These are phyloP conservation scores for Clavelina lepadiformis DNA, from an alignment of 23 tunicate genomes.

Conservation along the genomic window DNA sequence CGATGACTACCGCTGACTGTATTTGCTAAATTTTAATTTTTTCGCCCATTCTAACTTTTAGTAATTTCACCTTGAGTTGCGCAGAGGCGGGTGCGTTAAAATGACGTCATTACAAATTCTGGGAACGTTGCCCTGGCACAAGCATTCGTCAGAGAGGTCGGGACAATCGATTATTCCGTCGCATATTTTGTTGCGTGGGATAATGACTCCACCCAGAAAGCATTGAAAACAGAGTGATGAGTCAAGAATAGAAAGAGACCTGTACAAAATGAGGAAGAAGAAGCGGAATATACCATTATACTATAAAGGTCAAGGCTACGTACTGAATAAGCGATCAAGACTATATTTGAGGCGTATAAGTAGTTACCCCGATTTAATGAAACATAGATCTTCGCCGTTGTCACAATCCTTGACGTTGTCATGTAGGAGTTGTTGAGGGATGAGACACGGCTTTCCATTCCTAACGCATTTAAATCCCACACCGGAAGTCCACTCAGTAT, in stretches of 20 bases:
- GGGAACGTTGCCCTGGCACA: slow-evolving; percentile 43
- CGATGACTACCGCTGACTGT: no score
- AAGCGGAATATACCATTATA: neutral
- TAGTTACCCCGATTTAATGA: slow-evolving; percentile 23
- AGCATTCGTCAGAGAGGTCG: slow-evolving; percentile 87
- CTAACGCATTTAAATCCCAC: slow-evolving; percentile 71
- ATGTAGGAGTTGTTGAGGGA: slow-evolving; percentile 64
- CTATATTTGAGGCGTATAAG: neutral
- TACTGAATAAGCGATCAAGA: neutral
- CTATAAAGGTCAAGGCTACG: neutral
- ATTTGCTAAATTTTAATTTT: no score
- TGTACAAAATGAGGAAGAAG: neutral
- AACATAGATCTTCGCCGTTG: slow-evolving; percentile 71
- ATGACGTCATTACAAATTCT: slow-evolving; percentile 30
- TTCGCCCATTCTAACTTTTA: no score
- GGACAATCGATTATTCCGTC: slow-evolving; percentile 72
- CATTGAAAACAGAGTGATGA: slow-evolving; percentile 60
- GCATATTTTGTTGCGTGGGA: slow-evolving; percentile 49
- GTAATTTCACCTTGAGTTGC: no score
- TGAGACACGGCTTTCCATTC: slow-evolving; percentile 49
- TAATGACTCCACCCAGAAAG: slow-evolving; percentile 30
- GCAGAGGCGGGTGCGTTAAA: no score
- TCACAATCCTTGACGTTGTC: slow-evolving; percentile 84
- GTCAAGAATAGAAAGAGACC: neutral
- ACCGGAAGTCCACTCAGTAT: slow-evolving; percentile 74